phyloP scores from a whole-genome alignment of 2,797 vertebrate species.

The Capromys pilorides region DNA sequence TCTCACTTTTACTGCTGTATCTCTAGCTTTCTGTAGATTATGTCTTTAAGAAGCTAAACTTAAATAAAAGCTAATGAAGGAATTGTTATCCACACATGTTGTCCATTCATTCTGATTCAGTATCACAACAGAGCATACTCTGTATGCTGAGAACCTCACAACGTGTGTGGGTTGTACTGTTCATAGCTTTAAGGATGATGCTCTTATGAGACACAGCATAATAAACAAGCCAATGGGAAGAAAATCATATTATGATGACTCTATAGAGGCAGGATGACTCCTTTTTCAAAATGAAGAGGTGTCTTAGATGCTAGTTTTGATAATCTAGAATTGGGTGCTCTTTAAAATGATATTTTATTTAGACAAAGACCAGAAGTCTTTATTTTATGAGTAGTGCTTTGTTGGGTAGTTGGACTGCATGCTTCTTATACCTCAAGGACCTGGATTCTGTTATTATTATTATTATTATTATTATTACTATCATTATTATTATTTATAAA shows the following conservation, averaged over 20 bases:
- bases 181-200: not conserved
- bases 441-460: not conserved
- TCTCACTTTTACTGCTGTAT: not conserved
- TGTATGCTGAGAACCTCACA: not conserved
- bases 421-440: not conserved
- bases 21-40: not conserved
- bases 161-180: not conserved
- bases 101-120: not conserved
- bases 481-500: no score
- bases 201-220: not conserved
- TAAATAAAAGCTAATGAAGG: not conserved
- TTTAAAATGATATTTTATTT: not conserved
- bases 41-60: not conserved
- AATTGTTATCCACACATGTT: not conserved
- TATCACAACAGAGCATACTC: not conserved
- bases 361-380: slow-evolving; percentile 51
- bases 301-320: slow-evolving; percentile 36
- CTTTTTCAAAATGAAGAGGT: not conserved
- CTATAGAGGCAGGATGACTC: not conserved
- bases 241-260: not conserved
- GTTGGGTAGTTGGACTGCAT: not conserved
- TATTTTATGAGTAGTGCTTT: not conserved
- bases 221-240: not conserved
- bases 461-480: no score
- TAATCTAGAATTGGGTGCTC: not conserved